A percentile compares a stretch with the other conserved stretches of the same genome.
These are phyloP conservation scores for Isaurus tuberculatus DNA, from an alignment of 92 coral and sea anemone species.

Conservation along the genomic window DNA sequence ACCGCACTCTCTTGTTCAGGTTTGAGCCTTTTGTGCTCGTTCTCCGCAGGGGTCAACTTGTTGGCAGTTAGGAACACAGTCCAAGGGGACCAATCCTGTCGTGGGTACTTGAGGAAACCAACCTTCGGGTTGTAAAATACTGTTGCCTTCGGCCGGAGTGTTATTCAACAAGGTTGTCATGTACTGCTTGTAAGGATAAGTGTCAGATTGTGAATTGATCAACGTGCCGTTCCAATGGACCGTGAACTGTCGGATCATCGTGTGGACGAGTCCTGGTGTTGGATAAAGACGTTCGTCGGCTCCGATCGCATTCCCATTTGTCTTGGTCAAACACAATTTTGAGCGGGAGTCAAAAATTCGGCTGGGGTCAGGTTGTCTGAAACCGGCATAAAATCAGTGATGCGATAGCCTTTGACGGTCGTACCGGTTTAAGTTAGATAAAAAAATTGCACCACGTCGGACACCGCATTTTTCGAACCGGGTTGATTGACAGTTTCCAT, in stretches of 20 bases:
- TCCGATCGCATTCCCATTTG: neutral
- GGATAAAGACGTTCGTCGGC: neutral
- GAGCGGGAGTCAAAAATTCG: constrained; percentile 38
- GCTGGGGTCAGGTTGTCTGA: constrained; percentile 32
- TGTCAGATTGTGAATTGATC: neutral
- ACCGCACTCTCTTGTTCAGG: neutral
- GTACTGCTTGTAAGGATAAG: neutral
- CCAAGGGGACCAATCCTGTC: neutral
- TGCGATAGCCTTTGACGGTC: neutral
- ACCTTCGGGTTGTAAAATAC: neutral
- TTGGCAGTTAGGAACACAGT: neutral
- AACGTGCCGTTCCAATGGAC: neutral
- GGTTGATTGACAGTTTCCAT: neutral
- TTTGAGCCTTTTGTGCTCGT: neutral
- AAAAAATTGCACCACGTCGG: neutral
- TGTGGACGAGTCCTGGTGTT: neutral
- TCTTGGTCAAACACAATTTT: neutral
- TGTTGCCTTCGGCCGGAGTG: neutral
- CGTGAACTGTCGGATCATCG: constrained; percentile 1
- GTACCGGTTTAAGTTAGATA: neutral
- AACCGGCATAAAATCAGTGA: neutral
- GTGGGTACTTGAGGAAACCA: neutral
- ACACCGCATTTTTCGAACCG: neutral
- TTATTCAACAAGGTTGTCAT: neutral
- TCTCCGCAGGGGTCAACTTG: neutral